Percentiles rank a stretch among this genome's conserved stretches.
Evolutionary conservation across 2,888 invertebrate genomes (phyloP).

Genomic region (Lamellibrachia satsuma): DNA sequence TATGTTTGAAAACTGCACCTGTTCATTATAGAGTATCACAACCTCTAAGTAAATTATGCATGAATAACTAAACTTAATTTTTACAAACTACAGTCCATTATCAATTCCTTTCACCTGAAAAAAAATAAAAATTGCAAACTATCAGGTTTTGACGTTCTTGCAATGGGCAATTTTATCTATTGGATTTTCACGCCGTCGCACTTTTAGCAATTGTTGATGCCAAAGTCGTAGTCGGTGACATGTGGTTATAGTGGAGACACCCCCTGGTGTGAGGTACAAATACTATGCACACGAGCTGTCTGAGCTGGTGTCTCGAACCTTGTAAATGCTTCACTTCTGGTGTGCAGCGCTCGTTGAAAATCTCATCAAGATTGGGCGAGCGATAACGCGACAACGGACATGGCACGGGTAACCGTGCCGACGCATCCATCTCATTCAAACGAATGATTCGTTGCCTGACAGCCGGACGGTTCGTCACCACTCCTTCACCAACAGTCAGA

Average conservation of each 20-base stretch:
- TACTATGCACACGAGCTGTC: constrained; percentile 17
- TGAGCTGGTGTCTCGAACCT: background rate
- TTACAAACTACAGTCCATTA: background rate
- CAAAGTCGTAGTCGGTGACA: background rate
- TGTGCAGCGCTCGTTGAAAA: background rate
- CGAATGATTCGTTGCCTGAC: background rate
- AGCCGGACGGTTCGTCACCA: background rate
- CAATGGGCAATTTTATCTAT: background rate
- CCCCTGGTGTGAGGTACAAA: constrained; percentile 13
- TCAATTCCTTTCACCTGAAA: background rate
- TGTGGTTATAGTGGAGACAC: background rate
- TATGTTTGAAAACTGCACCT: constrained; percentile 7
- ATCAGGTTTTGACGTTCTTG: background rate
- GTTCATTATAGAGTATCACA: background rate
- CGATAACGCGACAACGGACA: background rate
- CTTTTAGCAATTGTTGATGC: background rate
- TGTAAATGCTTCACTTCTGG: constrained; percentile 12
- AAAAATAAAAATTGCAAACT: background rate
- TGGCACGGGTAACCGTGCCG: background rate
- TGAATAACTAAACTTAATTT: background rate
- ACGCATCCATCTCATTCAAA: background rate
- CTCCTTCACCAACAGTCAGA: background rate
- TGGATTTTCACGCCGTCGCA: background rate
- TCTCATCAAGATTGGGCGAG: background rate
- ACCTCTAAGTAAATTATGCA: background rate